These are phyloP conservation scores for Pyralis farinalis DNA, from an alignment of 2,888 invertebrate species.

Conservation along the genomic window DNA sequence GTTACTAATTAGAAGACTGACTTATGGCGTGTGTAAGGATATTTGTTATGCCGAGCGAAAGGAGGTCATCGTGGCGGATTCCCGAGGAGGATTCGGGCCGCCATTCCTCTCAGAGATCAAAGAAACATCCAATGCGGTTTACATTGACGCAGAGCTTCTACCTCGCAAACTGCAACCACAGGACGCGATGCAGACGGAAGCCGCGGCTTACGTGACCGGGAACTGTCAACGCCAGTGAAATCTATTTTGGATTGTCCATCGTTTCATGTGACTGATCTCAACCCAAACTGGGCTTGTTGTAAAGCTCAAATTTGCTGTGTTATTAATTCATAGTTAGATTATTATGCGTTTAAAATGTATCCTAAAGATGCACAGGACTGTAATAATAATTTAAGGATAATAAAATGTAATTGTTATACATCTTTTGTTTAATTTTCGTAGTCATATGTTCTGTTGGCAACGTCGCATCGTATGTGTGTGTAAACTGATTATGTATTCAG, in stretches of 20 bases:
- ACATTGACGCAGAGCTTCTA: constrained; percentile 60
- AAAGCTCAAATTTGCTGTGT: constrained; percentile 73
- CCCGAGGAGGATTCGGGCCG: constrained; percentile 58
- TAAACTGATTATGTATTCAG: constrained; percentile 19
- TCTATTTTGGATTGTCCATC: constrained; percentile 55
- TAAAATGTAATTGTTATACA: constrained; percentile 41
- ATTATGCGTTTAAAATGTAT: constrained; percentile 60
- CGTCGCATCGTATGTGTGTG: neutral
- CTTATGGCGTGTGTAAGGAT: constrained; percentile 69
- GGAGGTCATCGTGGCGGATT: constrained; percentile 68
- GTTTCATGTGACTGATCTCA: constrained; percentile 71
- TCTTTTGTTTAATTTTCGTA: constrained; percentile 32
- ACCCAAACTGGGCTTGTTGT: constrained; percentile 66
- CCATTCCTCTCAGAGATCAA: constrained; percentile 63
- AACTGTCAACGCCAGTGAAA: constrained; percentile 21
- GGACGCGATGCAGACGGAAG: constrained; percentile 34
- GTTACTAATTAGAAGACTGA: constrained; percentile 28
- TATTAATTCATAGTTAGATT: constrained; percentile 71
- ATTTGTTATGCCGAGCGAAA: constrained; percentile 63
- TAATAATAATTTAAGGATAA: constrained; percentile 68
- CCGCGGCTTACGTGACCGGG: constrained; percentile 34
- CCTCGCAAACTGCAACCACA: constrained; percentile 46
- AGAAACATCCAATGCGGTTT: constrained; percentile 68
- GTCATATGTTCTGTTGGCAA: constrained; percentile 23
- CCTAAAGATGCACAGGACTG: constrained; percentile 59